Percentiles rank a stretch among this genome's conserved stretches.
phyloP scores from a whole-genome alignment of 2,113 vertebrate genomes.

The Coreoperca whiteheadi region DNA sequence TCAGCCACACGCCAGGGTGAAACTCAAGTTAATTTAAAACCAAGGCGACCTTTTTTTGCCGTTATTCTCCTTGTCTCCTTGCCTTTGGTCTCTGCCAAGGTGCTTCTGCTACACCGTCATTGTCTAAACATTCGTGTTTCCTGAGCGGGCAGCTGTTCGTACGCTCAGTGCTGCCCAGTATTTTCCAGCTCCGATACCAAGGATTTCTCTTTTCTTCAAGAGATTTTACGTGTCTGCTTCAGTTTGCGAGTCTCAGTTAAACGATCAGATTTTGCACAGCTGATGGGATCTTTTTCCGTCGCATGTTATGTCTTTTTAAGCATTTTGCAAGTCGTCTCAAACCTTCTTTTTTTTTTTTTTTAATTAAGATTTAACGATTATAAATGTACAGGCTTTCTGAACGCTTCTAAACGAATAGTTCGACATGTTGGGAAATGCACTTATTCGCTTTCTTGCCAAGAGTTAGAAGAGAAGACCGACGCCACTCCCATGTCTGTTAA shows the following conservation, averaged over 20 bases:
- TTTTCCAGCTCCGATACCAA: conserved; percentile 6
- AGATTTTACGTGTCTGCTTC: neutral
- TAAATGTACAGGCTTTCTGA: neutral
- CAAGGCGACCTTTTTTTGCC: neutral
- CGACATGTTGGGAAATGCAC: neutral
- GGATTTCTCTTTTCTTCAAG: conserved; percentile 4
- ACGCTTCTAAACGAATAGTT: neutral
- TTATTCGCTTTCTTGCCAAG: neutral
- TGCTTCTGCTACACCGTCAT: too few species aligned
- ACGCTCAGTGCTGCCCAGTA: too few species aligned
- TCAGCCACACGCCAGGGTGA: neutral
- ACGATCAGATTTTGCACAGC: conserved; percentile 5
- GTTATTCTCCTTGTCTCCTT: neutral
- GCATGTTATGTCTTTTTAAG: neutral
- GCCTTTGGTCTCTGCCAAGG: neutral
- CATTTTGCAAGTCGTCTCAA: conserved; percentile 1
- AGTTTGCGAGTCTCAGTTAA: neutral
- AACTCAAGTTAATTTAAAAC: neutral
- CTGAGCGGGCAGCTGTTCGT: neutral
- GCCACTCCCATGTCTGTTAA: neutral
- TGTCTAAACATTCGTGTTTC: neutral
- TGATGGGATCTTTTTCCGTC: neutral
- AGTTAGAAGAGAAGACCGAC: neutral
- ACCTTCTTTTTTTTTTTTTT: too few species aligned
- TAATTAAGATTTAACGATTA: too few species aligned